These are phyloP conservation scores for Ciconia boyciana DNA, from an alignment of 2,113 vertebrate genomes.

Conservation along the genomic window DNA sequence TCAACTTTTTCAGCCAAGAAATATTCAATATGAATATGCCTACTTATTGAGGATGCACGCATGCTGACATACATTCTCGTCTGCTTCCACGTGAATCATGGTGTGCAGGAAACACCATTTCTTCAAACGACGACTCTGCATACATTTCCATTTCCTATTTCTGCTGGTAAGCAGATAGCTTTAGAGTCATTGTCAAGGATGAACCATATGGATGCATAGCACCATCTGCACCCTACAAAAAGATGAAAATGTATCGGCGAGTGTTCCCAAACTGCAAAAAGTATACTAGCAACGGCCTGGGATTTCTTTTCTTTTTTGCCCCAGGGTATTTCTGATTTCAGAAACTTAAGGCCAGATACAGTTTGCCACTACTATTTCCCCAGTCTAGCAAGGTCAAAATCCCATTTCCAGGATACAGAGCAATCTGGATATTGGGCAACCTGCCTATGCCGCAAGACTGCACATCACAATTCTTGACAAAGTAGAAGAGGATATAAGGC, in stretches of 20 bases:
- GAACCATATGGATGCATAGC: not conserved
- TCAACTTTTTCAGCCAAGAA: not conserved
- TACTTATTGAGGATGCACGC: not conserved
- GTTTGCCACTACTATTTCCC: not conserved
- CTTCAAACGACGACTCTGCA: not conserved
- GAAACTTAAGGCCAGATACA: not conserved
- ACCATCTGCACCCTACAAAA: not conserved
- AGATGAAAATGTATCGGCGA: not conserved
- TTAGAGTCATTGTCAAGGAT: not conserved
- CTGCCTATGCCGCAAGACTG: not conserved
- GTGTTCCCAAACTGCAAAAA: not conserved
- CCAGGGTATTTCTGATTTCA: not conserved
- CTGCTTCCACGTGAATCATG: not conserved
- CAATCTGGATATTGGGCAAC: not conserved
- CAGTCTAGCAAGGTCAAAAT: not conserved
- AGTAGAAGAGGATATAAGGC: not conserved
- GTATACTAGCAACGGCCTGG: not conserved
- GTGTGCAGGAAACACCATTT: not conserved
- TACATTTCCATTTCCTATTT: not conserved
- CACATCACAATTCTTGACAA: not conserved
- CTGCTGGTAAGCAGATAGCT: not conserved
- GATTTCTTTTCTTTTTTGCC: not conserved
- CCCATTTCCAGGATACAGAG: not conserved
- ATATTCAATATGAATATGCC: not conserved
- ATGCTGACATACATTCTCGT: not conserved